These are phyloP conservation scores for Platerodrilus igneus DNA, from an alignment of 2,888 invertebrate genomes.

Conservation along the genomic window DNA sequence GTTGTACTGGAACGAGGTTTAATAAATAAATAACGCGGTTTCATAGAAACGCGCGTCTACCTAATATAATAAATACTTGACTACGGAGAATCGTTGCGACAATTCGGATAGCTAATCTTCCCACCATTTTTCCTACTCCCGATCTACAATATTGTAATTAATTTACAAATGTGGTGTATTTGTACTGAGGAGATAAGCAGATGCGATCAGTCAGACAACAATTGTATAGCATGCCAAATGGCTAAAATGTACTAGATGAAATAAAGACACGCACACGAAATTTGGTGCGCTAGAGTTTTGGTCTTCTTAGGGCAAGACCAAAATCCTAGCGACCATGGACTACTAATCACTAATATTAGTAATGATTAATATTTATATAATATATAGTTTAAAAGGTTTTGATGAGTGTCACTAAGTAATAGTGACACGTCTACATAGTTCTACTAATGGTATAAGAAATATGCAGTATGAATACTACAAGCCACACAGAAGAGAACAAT, in stretches of 20 bases:
- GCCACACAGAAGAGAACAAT: constrained; percentile 47
- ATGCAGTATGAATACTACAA: constrained; percentile 45
- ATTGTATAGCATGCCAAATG: constrained; percentile 47
- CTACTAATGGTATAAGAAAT: constrained; percentile 46
- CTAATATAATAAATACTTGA: constrained; percentile 40
- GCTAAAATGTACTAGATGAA: constrained; percentile 41
- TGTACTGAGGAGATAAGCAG: constrained; percentile 50
- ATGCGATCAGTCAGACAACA: constrained; percentile 47
- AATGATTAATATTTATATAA: constrained; percentile 52
- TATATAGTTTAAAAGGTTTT: constrained; percentile 48
- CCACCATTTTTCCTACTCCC: constrained; percentile 30
- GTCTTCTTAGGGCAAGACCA: too few relatives aligned
- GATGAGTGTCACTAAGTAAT: constrained; percentile 45
- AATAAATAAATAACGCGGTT: constrained; percentile 42
- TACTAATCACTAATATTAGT: too few relatives aligned
- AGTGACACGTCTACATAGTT: constrained; percentile 45
- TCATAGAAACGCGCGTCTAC: constrained; percentile 44
- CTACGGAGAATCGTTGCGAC: constrained; percentile 44
- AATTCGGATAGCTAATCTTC: constrained; percentile 35
- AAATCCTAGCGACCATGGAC: too few relatives aligned
- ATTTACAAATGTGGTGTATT: constrained; percentile 47
- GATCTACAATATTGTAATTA: constrained; percentile 34
- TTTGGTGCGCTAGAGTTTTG: too few relatives aligned
- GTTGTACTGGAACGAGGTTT: constrained; percentile 32
- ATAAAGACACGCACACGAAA: too few relatives aligned